These are phyloP conservation scores for Machimus rusticus DNA, from an alignment of 2,888 invertebrate genomes.

Conservation along the genomic window DNA sequence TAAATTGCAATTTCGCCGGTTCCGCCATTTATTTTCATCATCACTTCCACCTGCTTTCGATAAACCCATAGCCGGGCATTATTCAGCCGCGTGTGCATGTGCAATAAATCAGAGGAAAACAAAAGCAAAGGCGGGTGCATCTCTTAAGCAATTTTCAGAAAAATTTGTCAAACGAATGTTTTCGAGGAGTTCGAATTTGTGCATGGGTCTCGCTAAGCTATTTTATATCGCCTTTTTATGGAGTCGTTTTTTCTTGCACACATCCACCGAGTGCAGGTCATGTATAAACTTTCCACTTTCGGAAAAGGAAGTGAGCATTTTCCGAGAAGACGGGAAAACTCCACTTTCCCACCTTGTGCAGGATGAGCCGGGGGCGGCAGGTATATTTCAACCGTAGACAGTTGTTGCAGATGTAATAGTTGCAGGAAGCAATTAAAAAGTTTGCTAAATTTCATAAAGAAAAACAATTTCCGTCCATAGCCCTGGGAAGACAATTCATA, in stretches of 20 bases:
- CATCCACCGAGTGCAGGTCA: neutral
- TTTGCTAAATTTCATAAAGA: neutral
- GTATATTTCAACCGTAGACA: neutral
- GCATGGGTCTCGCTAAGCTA: neutral
- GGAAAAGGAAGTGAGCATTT: neutral
- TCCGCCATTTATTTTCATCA: neutral
- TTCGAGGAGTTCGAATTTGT: neutral
- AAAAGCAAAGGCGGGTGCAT: neutral
- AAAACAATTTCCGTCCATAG: neutral
- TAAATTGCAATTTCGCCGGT: neutral
- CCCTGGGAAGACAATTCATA: neutral
- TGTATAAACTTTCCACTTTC: neutral
- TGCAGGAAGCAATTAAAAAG: constrained; percentile 20
- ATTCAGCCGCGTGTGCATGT: neutral
- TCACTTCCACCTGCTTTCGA: neutral
- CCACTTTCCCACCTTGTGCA: neutral
- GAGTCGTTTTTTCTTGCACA: neutral
- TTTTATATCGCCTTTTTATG: neutral
- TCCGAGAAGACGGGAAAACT: neutral
- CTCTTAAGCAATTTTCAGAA: neutral
- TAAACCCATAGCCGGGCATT: neutral
- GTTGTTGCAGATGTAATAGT: neutral
- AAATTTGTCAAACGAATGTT: neutral
- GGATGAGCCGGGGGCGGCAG: neutral
- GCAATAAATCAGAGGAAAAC: neutral